These are phyloP conservation scores for Pantherophis alleghaniensis DNA, from an alignment of 2,797 vertebrate species.

Conservation along the genomic window DNA sequence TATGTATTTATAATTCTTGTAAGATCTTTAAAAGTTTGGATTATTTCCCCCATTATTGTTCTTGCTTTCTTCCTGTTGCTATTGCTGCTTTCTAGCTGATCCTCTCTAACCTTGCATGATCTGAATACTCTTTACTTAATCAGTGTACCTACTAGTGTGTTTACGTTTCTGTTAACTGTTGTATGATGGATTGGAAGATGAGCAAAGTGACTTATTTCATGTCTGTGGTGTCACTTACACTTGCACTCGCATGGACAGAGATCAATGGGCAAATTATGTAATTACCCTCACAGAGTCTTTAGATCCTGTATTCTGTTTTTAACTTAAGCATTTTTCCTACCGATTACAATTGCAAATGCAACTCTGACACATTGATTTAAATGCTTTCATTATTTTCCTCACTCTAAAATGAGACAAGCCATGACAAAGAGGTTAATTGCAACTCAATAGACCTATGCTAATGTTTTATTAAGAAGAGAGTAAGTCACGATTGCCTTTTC, in stretches of 20 bases:
- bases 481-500: slow-evolving; percentile 53
- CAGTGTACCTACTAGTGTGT: not conserved
- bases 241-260: slow-evolving; percentile 43
- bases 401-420: slow-evolving; percentile 62
- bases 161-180: slow-evolving; percentile 1
- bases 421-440: slow-evolving; percentile 73
- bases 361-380: slow-evolving; percentile 63
- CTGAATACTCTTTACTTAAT: slow-evolving; percentile 1
- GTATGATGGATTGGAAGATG: accelerated
- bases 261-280: slow-evolving; percentile 40
- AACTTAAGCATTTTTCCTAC: slow-evolving; percentile 58
- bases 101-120: not conserved
- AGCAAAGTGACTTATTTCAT: slow-evolving; percentile 32
- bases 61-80: not conserved
- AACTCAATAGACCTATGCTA: slow-evolving; percentile 59
- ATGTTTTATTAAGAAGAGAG: slow-evolving; percentile 68
- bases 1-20: not conserved
- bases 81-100: not conserved
- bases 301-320: slow-evolving; percentile 44
- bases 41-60: not conserved
- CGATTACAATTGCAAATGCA: slow-evolving; percentile 48
- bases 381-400: slow-evolving; percentile 65
- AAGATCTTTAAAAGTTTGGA: not conserved
- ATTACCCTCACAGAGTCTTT: slow-evolving; percentile 51
- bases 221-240: slow-evolving; percentile 25